These are phyloP conservation scores for Pao palembangensis DNA, from an alignment of 2,113 vertebrate genomes.

Conservation along the genomic window DNA sequence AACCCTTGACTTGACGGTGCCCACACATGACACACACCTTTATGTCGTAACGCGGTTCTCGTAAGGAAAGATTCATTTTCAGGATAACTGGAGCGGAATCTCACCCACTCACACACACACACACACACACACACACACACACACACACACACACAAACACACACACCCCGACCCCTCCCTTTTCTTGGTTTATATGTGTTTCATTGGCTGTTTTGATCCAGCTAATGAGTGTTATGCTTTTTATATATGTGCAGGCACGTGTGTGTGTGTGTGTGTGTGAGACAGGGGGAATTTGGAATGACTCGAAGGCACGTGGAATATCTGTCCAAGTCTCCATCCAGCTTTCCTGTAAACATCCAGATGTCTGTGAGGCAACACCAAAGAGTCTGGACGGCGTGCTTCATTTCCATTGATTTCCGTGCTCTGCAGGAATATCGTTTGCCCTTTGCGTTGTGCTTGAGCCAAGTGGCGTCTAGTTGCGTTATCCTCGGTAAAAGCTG, in stretches of 20 bases:
- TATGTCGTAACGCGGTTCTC: conserved; percentile 20
- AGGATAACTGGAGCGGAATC: conserved; percentile 11
- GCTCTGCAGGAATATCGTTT: too few species aligned
- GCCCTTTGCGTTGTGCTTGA: too few species aligned
- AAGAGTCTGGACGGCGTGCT: neutral
- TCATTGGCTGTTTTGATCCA: conserved; percentile 56
- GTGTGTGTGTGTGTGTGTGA: conserved; percentile 19
- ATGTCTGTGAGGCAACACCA: neutral
- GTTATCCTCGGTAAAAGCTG: too few species aligned
- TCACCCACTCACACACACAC: too few species aligned
- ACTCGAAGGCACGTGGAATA: conserved; percentile 20
- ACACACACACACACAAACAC: neutral
- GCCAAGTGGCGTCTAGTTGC: too few species aligned
- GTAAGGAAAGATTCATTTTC: conserved; percentile 19
- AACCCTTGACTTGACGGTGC: neutral
- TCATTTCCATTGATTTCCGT: too few species aligned
- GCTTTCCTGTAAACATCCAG: neutral
- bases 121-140: too few species aligned
- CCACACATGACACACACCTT: conserved; percentile 15
- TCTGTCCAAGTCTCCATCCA: neutral
- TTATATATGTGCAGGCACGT: conserved; percentile 18
- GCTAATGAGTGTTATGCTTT: conserved; percentile 45
- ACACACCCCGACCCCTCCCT: conserved; percentile 14
- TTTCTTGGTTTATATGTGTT: conserved; percentile 25
- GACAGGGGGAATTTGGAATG: conserved; percentile 41